Base-by-base conservation (phyloP, 2,888 invertebrate species). In the Caradrina clavipalpis region DNA sequence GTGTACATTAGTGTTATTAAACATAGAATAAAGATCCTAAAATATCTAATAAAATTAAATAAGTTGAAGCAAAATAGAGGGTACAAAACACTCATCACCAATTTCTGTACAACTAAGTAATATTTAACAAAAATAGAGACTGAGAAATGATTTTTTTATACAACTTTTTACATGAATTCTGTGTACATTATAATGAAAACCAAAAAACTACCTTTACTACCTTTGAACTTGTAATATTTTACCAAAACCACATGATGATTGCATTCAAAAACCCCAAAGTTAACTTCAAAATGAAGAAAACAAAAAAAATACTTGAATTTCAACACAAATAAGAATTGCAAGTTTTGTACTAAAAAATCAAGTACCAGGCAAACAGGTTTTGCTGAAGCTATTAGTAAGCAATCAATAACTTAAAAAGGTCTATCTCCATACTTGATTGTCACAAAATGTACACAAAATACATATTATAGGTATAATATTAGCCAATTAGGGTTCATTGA, bases 321-420 rank as follows among this genome's bases (percentile, higher is more conserved):
- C 15, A 15, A 50, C 35, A 53, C n/a, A 59, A 47, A 35, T 21
- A 55, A 50, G 15, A 56, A 57, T 19, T 65, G 67, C 65, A 82
- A 76, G 49, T 59, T 50, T 1, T 54, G 39, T 11, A 39, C 39
- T 13, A 17, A 67, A 72, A 62, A 80, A 51, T 57, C 51, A 69
- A 60, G 63, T 66, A 61, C 59, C 57, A 69, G 49, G 51, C 39
- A 82, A 79, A 78, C 76, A 66, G 75, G 74, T 76, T 83, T 74
- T 51, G n/a, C 2, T 55, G 54, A 17, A 69, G 63, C 39, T 75
- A 51, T 45, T 69, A 39, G 5, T 35, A 35, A 45, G 22, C 64
- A 79, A 76, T 79, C 76, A 82, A 79, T 82, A 78, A 63, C 17
- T 17, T 26, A 26, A 10, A 51, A 15, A 60, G 35, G 13, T 53